Percentiles rank a stretch among this genome's conserved stretches.
phyloP scores from a whole-genome alignment of 2,888 invertebrate genomes.

The Acrobasis repandana region DNA sequence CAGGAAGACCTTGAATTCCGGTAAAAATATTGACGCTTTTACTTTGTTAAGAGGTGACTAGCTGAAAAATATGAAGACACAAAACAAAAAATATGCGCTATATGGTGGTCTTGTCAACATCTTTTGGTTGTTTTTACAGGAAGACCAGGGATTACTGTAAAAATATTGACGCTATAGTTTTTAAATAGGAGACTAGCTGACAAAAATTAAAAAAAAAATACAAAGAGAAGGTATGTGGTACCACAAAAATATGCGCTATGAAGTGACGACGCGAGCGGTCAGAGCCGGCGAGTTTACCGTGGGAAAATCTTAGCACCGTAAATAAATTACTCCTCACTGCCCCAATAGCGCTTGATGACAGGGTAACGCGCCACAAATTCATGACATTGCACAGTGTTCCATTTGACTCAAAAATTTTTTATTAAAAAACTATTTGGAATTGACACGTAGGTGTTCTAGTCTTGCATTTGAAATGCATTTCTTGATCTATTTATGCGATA shows the following conservation, averaged over 20 bases:
- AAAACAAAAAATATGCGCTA: too few relatives aligned
- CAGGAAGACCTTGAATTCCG: neutral
- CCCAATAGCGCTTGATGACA: constrained; percentile 62
- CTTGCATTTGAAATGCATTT: too few relatives aligned
- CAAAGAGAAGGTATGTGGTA: too few relatives aligned
- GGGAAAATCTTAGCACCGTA: constrained; percentile 63
- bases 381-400: constrained; percentile 20
- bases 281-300: constrained; percentile 34
- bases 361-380: constrained; percentile 55
- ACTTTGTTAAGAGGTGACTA: neutral
- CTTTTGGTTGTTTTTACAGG: neutral
- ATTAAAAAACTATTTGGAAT: too few relatives aligned
- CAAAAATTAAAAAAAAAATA: too few relatives aligned
- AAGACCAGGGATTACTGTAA: neutral
- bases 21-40: too few relatives aligned
- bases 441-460: too few relatives aligned
- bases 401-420: too few relatives aligned
- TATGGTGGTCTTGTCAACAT: neutral
- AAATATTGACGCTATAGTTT: neutral
- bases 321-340: constrained; percentile 51
- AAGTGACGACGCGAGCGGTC: constrained; percentile 20
- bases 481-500: too few relatives aligned
- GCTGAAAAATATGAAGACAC: too few relatives aligned
- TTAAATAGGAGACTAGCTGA: neutral
- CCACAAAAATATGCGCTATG: constrained; percentile 14